A percentile compares a stretch with the other conserved stretches of the same genome.
Evolutionary conservation across 2,113 vertebrate genomes (phyloP).

Genomic region (Romanogobio albipinnatus): DNA sequence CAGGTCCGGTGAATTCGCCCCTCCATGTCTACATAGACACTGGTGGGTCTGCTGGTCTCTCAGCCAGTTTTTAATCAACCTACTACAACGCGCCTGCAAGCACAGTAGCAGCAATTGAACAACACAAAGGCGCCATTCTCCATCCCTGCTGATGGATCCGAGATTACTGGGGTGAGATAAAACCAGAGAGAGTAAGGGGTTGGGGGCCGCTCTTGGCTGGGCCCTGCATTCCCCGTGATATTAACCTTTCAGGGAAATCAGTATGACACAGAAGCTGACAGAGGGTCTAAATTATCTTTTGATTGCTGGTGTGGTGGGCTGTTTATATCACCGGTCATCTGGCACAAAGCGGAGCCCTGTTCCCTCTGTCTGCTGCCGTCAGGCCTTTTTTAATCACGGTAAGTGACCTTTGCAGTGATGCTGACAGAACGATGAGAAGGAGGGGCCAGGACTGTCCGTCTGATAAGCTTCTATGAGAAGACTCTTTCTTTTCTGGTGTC

Average conservation of each 20-base stretch:
- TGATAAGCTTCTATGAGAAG: slow-evolving; percentile 50
- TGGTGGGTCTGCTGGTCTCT: neutral
- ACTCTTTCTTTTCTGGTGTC: slow-evolving; percentile 44
- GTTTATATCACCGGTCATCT: slow-evolving; percentile 47
- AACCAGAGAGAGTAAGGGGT: slow-evolving; percentile 43
- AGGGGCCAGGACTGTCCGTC: slow-evolving; percentile 50
- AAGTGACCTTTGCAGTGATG: slow-evolving; percentile 77
- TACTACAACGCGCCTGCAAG: slow-evolving; percentile 51
- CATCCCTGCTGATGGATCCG: slow-evolving; percentile 26
- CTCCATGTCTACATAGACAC: neutral
- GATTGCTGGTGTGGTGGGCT: slow-evolving; percentile 49
- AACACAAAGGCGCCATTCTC: slow-evolving; percentile 57
- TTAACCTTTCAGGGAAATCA: slow-evolving; percentile 55
- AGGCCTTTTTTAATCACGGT: slow-evolving; percentile 75
- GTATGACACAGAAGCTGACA: slow-evolving; percentile 55
- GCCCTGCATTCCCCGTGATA: slow-evolving; percentile 52
- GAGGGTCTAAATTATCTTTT: slow-evolving; percentile 60
- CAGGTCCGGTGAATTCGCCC: neutral
- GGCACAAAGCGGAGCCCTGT: slow-evolving; percentile 59
- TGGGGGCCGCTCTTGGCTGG: slow-evolving; percentile 42
- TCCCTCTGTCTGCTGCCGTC: slow-evolving; percentile 66
- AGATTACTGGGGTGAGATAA: slow-evolving; percentile 50
- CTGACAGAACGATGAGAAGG: slow-evolving; percentile 64
- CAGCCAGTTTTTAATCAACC: slow-evolving; percentile 43
- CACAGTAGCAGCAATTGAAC: slow-evolving; percentile 42